Evolutionary conservation across 2,113 vertebrate species (phyloP), one percentile per base, ranked within the genome.

Genomic region (Geococcyx californianus): DNA sequence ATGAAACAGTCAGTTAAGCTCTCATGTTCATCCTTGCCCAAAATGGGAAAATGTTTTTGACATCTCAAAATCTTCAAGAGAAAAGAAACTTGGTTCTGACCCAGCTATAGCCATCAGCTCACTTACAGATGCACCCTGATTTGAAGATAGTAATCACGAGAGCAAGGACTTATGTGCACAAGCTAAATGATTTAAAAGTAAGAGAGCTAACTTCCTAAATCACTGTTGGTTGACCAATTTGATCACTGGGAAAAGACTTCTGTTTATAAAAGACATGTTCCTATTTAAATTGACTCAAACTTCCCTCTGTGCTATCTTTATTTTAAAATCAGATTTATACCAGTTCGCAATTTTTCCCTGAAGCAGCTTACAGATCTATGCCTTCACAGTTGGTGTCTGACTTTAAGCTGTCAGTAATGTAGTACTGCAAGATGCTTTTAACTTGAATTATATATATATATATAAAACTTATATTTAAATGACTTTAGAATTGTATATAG

Each of bases 381-480:
- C 88, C 51, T 94, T 84, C 92, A 80, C 81, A 93, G 79, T 97
- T 97, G 94, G 93, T 88, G 84, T 94, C 94, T 97, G 95, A 94
- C 72, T 95, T 94, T 83, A 90, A 95, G 79, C 75, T 94, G 95
- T 94, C 93, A 93, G 95, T 95, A 92, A 81, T 34, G 52, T 62
- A 83, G 90, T 55, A 62, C 73, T 55, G 90, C 93, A 94, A 94
- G 90, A 94, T 95, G 95, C 72, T 94, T 97, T 89, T 90, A 90
- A 93, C 89, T 93, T 73, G 91, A 93, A 94, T 90, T 87, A 34
- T 90, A 73, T 63, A 54, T 76, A 93, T 59, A 68, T 87, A 28
- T 86, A 36, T 72, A 5, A 42, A 42, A 21, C 49, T 92, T 88
- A 49, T 84, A 96, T 94, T 95, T 91, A 97, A 93, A 94, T 97